Percentiles rank a stretch among this genome's conserved stretches.
Conservation (phyloP, 1,140 invertebrate species). For the Drosophila pruinosa region DNA sequence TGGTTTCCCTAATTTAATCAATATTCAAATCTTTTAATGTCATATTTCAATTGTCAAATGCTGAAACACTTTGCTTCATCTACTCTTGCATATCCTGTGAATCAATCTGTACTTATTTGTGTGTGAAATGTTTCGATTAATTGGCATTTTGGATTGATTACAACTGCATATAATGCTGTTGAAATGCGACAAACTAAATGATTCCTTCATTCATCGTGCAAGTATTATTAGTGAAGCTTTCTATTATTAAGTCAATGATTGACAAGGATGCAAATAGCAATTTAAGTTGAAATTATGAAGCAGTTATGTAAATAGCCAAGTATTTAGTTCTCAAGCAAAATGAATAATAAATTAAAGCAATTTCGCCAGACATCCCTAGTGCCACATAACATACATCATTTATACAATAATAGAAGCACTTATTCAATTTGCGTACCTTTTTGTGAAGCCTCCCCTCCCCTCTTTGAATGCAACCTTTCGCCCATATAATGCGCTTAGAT, state of each 20-base stretch:
- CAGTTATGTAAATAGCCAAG: not conserved
- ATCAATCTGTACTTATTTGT: not conserved
- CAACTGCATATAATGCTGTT: not conserved
- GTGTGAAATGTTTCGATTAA: not conserved
- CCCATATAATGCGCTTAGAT: slow-evolving; percentile 62
- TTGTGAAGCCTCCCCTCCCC: not conserved
- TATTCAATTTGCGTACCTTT: slow-evolving; percentile 10
- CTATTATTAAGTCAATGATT: too few relatives aligned
- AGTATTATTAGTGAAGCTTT: not conserved
- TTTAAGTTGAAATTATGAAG: too few relatives aligned
- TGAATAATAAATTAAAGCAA: not conserved
- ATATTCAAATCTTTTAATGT: not conserved
- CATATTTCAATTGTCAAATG: not conserved
- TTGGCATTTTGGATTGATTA: slow-evolving; percentile 6
- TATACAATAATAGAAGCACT: not conserved
- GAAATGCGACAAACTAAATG: not conserved
- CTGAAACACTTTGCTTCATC: not conserved
- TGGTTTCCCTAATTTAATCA: slow-evolving; percentile 41
- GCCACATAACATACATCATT: not conserved
- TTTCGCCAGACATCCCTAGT: not conserved
- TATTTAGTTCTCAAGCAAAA: not conserved
- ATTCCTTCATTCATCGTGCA: not conserved
- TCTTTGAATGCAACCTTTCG: slow-evolving; percentile 1
- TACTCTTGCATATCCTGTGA: not conserved
- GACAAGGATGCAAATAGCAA: too few relatives aligned